Conservation (phyloP, 2,113 vertebrate species). For the Aegypius monachus region DNA sequence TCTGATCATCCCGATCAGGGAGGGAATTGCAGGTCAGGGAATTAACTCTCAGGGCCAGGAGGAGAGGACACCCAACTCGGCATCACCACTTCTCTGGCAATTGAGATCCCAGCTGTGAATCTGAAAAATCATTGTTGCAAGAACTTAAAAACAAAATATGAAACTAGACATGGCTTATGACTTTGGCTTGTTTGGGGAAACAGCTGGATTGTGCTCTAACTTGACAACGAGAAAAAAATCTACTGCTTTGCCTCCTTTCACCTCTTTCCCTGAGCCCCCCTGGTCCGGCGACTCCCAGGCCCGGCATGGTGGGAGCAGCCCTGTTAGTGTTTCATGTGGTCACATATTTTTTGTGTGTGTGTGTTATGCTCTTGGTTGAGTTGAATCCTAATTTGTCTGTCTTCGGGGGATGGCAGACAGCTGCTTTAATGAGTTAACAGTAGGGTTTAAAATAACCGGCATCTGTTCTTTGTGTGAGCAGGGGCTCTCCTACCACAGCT, state of each 20-base stretch:
- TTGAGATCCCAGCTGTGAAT: neutral
- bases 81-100: neutral
- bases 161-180: neutral
- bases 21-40: neutral
- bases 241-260: neutral
- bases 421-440: constrained; percentile 70
- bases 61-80: rapidly evolving
- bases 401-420: constrained; percentile 67
- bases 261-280: neutral
- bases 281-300: rapidly evolving
- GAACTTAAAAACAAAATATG: neutral
- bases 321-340: neutral
- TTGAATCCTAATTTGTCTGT: constrained; percentile 69
- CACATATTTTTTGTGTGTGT: neutral
- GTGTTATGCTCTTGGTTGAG: constrained; percentile 46
- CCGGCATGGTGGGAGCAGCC: neutral
- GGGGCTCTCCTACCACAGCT: neutral
- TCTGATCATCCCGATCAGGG: neutral
- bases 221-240: neutral
- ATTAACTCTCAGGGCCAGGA: neutral
- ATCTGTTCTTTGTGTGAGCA: constrained; percentile 53
- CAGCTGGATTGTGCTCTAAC: neutral
- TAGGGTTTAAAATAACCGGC: constrained; percentile 58
- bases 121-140: neutral
- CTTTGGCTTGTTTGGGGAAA: neutral